A percentile compares a stretch with the other conserved stretches of the same genome.
Conservation (phyloP, 1,140 invertebrate species). For the Steinernema feltiae region DNA sequence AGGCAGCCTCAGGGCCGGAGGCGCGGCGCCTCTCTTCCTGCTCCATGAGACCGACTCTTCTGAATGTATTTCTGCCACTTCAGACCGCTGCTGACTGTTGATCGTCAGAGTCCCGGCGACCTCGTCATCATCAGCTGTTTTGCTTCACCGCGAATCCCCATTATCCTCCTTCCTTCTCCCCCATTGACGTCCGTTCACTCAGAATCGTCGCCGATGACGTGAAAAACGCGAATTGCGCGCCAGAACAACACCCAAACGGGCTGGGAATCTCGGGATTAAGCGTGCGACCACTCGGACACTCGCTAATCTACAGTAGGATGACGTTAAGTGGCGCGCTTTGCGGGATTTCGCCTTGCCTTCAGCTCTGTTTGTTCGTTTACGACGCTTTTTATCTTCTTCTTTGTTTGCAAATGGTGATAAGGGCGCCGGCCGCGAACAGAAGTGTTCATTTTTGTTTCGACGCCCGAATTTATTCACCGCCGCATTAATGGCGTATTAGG, state of each 20-base stretch:
- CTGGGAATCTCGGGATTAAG: constrained; percentile 3
- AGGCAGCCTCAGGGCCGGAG: neutral
- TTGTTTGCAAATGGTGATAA: neutral
- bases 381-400: neutral
- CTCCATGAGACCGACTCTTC: neutral
- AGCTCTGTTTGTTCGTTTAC: too few species aligned
- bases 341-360: neutral
- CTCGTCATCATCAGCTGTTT: neutral
- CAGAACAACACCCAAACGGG: neutral
- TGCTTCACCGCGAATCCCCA: neutral
- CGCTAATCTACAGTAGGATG: neutral
- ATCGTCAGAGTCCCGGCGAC: neutral
- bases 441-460: too few species aligned
- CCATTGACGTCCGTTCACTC: neutral
- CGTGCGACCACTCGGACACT: neutral
- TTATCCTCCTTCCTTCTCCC: neutral
- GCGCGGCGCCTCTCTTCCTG: neutral
- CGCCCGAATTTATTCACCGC: too few species aligned
- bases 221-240: neutral
- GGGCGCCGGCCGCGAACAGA: too few species aligned
- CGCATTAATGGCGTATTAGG: too few species aligned
- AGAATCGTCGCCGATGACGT: neutral
- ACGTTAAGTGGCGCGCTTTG: neutral
- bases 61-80: neutral
- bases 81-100: neutral